Evolutionary conservation across 2,797 vertebrate species (phyloP), one percentile per base, ranked within the genome.

Genomic region (Chaetophractus vellerosus): DNA sequence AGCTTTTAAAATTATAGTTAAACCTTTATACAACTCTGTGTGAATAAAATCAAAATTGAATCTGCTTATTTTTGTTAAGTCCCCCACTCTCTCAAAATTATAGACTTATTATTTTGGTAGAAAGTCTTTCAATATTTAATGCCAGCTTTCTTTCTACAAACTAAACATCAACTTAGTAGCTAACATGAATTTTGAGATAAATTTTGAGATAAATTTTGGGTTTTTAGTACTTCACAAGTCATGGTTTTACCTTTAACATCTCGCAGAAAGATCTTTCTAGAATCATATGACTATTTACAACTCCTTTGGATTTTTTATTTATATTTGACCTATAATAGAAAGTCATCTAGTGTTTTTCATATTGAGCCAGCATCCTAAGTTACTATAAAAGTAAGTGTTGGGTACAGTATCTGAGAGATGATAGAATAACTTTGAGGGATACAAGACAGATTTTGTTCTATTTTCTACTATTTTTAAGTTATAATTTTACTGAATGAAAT

Each of bases 391-490:
- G 18, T 92, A 69, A 90, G 14, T 89, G 9, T 83, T 91, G 14
- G n/a, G 10, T 81, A 86, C 45, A 94, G 7, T 92, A 33, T 81
- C 16, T 83, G 75, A 90, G 15, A 90, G 21, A 71, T 74, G 80
- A 52, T 71, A 55, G 31, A 90, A 41, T 66, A 71, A 2, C 78
- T 96, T 91, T 71, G 59, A 92, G 45, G n/a, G 36, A 21, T 83
- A 18, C 84, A 74, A 90, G 5, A 5, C 88, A 69, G 45, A 83
- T 61, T 91, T 9, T 50, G 2, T 82, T 95, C 52, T 84, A 1
- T n/a, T 55, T 19, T 79, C 16, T 82, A 48, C 90, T 61, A 94
- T 59, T 87, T 91, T 90, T 88, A 93, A n/a, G 50, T 85, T 92
- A 33, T 57, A 75, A 72, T 92, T 90, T 57, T 75, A 78, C 26